Percentiles rank a stretch among this genome's conserved stretches.
These are phyloP conservation scores for Hemicordylus capensis DNA, from an alignment of 2,113 vertebrate genomes.

Conservation along the genomic window DNA sequence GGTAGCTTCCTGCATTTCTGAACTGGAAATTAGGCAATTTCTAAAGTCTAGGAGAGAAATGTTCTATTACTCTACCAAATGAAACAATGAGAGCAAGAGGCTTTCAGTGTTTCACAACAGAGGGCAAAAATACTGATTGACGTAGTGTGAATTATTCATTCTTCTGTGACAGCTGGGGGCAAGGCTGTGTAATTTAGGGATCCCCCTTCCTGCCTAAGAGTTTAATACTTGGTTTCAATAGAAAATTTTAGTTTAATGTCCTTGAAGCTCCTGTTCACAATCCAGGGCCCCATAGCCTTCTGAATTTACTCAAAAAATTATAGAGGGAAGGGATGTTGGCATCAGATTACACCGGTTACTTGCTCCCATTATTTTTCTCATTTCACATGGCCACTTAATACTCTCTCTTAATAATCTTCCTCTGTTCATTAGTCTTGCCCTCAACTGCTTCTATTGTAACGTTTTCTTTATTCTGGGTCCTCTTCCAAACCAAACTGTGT, in stretches of 20 bases:
- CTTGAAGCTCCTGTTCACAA: not conserved
- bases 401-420: conserved; percentile 70
- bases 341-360: conserved; percentile 51
- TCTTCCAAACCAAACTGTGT: conserved; percentile 66
- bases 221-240: not conserved
- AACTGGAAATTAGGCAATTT: not conserved
- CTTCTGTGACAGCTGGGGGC: too few species aligned
- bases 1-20: not conserved
- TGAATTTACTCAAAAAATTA: conserved; percentile 60
- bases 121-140: not conserved
- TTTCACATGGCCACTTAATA: conserved; percentile 66
- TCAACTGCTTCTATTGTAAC: conserved; percentile 63
- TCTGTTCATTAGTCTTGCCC: conserved; percentile 60
- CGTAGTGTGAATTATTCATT: not conserved
- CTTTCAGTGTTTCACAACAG: not conserved
- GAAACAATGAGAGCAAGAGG: not conserved
- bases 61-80: not conserved
- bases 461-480: conserved; percentile 67
- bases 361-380: conserved; percentile 65
- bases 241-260: not conserved
- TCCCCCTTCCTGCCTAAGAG: not conserved
- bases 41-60: not conserved
- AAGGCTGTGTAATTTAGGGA: not conserved
- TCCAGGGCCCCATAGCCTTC: conserved; percentile 36
- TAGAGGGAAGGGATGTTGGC: conserved; percentile 58